Evolutionary conservation across 2,113 vertebrate species (phyloP), one percentile per base, ranked within the genome.

Genomic region (Neopipo cinnamomea): DNA sequence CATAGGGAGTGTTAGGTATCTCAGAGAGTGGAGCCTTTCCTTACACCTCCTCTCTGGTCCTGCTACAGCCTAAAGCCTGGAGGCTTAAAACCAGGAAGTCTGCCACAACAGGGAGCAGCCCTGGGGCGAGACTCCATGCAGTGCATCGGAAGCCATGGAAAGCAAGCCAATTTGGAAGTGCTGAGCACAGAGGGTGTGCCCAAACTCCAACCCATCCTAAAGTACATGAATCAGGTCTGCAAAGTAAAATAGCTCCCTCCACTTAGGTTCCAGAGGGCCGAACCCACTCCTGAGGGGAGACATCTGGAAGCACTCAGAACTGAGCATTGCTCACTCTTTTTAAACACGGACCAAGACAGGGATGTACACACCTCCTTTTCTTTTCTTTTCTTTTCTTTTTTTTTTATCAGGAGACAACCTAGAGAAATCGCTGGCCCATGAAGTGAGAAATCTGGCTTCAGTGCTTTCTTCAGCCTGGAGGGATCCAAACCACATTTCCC

Each of bases 141-240:
- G 53, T 50, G 63, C 72, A 74, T 93, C 12, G 83, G 91, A 91
- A 96, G 83, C 88, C 75, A 73, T 2, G 30, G 96, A 96, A 91
- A 84, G 72, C 31, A 30, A 93, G 95, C 96, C 96, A 95, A n/a
- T 47, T 97, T 97, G 95, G 96, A 97, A 96, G 72, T 92, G 96
- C 95, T 95, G 96, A 97, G 91, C 80, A 93, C 76, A 87, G 44
- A 95, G 94, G 96, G 96, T 97, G 96, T 95, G 95, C 62, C 95
- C 80, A 44, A 92, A 89, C 95, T 91, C 65, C 83, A 96, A 75
- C 80, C 76, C 76, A 0, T 92, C 86, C 91, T 93, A 71, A 87
- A 83, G 76, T 61, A 84, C 65, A 21, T 81, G 86, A 95, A 96
- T 97, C 86, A 95, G 94, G 95, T 87, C 93, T 95, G 93, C 73